Base-by-base conservation (phyloP, 2,113 vertebrate genomes). In the Dromiciops gliroides region DNA sequence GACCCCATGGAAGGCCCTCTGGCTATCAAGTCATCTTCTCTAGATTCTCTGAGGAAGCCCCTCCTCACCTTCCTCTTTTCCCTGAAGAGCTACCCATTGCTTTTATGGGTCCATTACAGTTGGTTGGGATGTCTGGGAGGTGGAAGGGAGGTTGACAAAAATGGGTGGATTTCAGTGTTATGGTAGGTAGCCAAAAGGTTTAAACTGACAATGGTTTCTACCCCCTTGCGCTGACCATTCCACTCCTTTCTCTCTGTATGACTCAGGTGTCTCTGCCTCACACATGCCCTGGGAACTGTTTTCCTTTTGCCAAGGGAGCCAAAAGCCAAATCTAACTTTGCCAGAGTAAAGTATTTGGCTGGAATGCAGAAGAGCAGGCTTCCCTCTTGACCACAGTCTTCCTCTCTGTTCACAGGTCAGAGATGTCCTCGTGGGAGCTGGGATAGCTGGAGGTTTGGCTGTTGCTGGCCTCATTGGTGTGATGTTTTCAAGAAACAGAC, bases 341-440 rank as follows among this genome's bases (percentile, higher is more conserved):
- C 67, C 16, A 0, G 90, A 92, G 31, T 10, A 2, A 51, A 67
- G 31, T 3, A n/a, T 50, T 51, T 37, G 37, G 24, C 14, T 24
- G 67, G 52, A 44, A 25, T n/a, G 60, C 37, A 19, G 31, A 12
- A 37, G 31, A 16, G 31, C 12, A n/a, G 60, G 37, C 37, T 75
- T 44, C 67, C 19, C 67, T 23, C 2, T 19, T 83, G 37, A 83
- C 37, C n/a, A 2, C 0, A 7, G 19, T 19, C 6, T 6, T 92
- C 44, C 28, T 52, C 12, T 95, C 48, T 94, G 47, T 96, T 95
- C 9, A 88, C 97, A 98, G 98, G 98, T 98, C 96, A 95, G 95
- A 93, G 97, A 98, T 25, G 90, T 48, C 0, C 0, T 96, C 14
- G 44, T 60, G 47, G 88, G 11, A 0, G 96, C 14, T 0, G 89